phyloP scores from a whole-genome alignment of 2,113 vertebrate genomes.

The Oostethus manadensis region DNA sequence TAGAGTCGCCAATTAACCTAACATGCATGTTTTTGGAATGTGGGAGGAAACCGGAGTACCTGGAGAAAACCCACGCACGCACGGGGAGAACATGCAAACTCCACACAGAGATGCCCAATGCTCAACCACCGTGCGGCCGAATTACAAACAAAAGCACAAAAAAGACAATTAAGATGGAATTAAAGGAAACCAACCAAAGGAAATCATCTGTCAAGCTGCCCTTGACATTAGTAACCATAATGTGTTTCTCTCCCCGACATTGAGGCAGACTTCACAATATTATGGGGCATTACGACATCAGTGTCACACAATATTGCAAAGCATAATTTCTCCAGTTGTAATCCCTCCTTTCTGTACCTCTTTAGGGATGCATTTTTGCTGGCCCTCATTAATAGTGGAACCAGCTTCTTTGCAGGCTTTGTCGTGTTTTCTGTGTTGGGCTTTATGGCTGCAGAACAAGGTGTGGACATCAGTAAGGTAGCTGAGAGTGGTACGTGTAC shows the following conservation, averaged over 20 bases:
- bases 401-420: conserved; percentile 95
- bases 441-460: conserved; percentile 96
- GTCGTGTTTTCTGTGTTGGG: conserved; percentile 95
- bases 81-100: no score
- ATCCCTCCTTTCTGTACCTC: conserved; percentile 13
- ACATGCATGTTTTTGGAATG: no score
- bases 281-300: conserved; percentile 30
- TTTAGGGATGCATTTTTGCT: conserved; percentile 88
- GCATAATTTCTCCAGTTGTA: conserved; percentile 1
- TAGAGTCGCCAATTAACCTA: no score
- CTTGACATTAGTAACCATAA: no score
- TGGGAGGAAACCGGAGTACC: no score
- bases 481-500: conserved; percentile 86
- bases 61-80: no score
- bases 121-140: no score
- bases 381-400: conserved; percentile 91
- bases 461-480: conserved; percentile 92
- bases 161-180: no score
- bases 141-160: no score
- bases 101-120: no score
- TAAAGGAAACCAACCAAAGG: no score
- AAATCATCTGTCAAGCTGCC: no score
- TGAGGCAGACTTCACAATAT: conserved; percentile 16
- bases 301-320: conserved; percentile 24
- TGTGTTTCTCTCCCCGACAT: conserved; percentile 5